These are phyloP conservation scores for Zelleria hepariella DNA, from an alignment of 2,888 invertebrate genomes.

Conservation along the genomic window DNA sequence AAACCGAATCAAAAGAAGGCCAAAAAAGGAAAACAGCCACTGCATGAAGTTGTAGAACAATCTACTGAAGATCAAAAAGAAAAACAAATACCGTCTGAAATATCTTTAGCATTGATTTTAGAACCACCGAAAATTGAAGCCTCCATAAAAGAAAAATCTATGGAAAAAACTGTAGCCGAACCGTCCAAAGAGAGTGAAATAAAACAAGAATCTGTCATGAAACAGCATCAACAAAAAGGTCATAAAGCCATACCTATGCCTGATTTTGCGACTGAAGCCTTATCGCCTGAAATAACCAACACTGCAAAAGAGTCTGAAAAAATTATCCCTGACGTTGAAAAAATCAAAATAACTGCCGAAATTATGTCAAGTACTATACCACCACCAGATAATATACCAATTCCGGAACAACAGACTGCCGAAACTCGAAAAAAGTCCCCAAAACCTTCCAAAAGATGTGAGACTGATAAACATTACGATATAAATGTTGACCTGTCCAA, in stretches of 20 bases:
- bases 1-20: slow-evolving; percentile 6
- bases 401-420: not conserved
- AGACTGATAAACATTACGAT: not conserved
- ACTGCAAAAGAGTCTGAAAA: not conserved
- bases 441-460: slow-evolving; percentile 10
- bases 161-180: not conserved
- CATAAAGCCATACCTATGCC: not conserved
- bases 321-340: not conserved
- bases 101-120: not conserved
- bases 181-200: too few relatives aligned
- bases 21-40: slow-evolving; percentile 27
- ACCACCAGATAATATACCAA: not conserved
- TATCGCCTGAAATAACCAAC: too few relatives aligned
- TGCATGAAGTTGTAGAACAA: slow-evolving; percentile 8
- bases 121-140: slow-evolving; percentile 5
- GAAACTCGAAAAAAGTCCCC: slow-evolving; percentile 16
- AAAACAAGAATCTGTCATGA: not conserved
- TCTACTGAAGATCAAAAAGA: slow-evolving; percentile 2
- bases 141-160: not conserved
- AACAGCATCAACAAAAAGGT: not conserved
- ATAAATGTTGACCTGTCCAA: not conserved
- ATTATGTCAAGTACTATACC: not conserved
- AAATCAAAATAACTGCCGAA: not conserved
- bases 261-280: not conserved
- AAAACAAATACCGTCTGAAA: slow-evolving; percentile 26